Conservation (phyloP, 2,113 vertebrate genomes). For the Rhinopomastus cyanomelas region DNA sequence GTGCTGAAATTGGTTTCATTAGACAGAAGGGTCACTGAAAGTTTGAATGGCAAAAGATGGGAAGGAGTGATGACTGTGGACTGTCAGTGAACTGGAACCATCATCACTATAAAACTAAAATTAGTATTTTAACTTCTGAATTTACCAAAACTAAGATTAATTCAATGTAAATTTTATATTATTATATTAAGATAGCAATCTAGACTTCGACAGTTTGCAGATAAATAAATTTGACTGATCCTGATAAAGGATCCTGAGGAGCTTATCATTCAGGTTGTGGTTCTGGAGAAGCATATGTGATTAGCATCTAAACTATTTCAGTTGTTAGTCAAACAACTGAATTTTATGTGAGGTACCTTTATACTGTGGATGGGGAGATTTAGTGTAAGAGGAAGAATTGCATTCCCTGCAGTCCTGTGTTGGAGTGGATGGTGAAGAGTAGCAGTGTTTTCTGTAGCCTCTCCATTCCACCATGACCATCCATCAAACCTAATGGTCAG, state of each 20-base stretch:
- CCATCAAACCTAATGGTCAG: background rate
- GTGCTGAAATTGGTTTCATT: background rate
- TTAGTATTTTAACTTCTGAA: background rate
- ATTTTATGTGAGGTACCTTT: background rate
- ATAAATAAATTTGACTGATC: background rate
- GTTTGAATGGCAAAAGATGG: background rate
- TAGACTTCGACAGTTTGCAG: background rate
- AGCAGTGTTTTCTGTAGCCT: background rate
- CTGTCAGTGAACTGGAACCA: background rate
- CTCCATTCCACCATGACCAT: background rate
- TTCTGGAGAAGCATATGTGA: background rate
- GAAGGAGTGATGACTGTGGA: background rate
- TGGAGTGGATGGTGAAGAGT: background rate
- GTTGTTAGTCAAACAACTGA: background rate
- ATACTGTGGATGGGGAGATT: background rate
- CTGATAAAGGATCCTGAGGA: no score
- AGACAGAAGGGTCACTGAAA: background rate
- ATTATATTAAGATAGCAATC: background rate
- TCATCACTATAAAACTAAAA: background rate
- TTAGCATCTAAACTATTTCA: background rate
- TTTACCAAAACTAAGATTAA: background rate
- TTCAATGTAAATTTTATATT: background rate
- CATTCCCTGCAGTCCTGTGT: accelerated
- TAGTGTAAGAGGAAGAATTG: accelerated
- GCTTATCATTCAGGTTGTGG: no score